Conservation (phyloP, 2,113 vertebrate genomes). For the Strix aluco region DNA sequence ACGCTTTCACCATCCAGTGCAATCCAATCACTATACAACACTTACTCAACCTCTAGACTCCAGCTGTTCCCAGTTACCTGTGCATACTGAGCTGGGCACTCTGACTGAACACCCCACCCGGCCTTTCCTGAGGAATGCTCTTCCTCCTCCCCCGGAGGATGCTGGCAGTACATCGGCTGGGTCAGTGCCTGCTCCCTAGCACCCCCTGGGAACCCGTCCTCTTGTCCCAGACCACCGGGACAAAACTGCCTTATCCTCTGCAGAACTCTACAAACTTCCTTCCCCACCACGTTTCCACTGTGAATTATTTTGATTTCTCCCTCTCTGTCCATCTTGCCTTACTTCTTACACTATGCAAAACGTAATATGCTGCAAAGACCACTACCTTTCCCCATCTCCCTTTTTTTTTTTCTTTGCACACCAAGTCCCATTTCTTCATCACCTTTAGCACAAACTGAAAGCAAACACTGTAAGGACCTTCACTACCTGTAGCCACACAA, state of each 20-base stretch:
- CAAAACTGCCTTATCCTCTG: neutral
- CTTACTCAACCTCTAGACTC: neutral
- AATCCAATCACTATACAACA: accelerated
- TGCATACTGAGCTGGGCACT: neutral
- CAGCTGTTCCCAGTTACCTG: neutral
- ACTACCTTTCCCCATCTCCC: neutral
- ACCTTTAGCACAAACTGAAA: neutral
- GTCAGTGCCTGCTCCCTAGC: neutral
- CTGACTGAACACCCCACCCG: neutral
- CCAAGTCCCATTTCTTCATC: neutral
- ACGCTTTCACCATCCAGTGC: neutral
- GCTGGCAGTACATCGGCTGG: too few species aligned
- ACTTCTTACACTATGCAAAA: neutral
- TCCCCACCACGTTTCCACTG: neutral
- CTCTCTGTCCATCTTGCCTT: neutral
- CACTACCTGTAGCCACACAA: neutral
- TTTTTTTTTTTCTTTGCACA: neutral
- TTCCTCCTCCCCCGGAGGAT: neutral
- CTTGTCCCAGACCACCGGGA: neutral
- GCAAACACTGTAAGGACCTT: neutral
- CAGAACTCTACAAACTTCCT: neutral
- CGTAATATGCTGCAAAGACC: neutral
- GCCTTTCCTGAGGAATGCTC: neutral
- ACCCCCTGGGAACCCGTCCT: neutral
- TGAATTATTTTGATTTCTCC: neutral